Base-by-base conservation (phyloP, 53 echinoderm and acorn worm genomes). In the Hippasteria phrygiana region DNA sequence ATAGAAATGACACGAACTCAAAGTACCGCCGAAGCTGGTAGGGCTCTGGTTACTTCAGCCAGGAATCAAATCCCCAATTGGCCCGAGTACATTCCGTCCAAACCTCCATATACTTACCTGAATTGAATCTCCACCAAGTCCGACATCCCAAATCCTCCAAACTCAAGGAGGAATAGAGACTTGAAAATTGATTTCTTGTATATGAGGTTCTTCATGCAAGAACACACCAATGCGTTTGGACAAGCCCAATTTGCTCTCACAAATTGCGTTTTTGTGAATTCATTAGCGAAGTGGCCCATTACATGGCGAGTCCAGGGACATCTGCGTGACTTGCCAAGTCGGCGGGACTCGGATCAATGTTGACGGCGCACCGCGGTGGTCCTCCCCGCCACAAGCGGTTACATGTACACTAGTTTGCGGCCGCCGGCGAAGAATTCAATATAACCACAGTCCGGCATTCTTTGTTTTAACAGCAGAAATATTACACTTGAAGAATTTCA, bases 1-100 rank as follows among this genome's bases (percentile, higher is more conserved):
- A 85, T 85, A 85, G 51, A 85, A 85, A 50, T 85, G 85, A 85
- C 85, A 85, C 85, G 85, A 22, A 85, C 51, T 70, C 70, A 48
- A 45, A 85, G 70, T 29, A 43, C 82, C 67, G 82, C 47, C 82
- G 45, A 64, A 66, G 43, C 64, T 65, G 33, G 17, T n/a, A 20
- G 66, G 85, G 47, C 4, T 29, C 85, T 24, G 40, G 16, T 48
- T 28, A 20, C 28, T 51, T 36, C 38, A 70, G 50, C 29, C 40
- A 70, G 26, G 51, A 36, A 85, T 71, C 85, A 47, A 12, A 67
- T 85, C 47, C 65, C 71, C 40, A 24, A 64, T 48, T 85, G 14
- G 65, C 85, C 85, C 36, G 48, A 38, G 22, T 71, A 33, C 85
- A 85, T 85, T 70, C 81, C 27, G 6, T 47, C 82, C 17, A 24